These are phyloP conservation scores for Dipus sagitta DNA, from an alignment of 2,797 vertebrate species.

Conservation along the genomic window DNA sequence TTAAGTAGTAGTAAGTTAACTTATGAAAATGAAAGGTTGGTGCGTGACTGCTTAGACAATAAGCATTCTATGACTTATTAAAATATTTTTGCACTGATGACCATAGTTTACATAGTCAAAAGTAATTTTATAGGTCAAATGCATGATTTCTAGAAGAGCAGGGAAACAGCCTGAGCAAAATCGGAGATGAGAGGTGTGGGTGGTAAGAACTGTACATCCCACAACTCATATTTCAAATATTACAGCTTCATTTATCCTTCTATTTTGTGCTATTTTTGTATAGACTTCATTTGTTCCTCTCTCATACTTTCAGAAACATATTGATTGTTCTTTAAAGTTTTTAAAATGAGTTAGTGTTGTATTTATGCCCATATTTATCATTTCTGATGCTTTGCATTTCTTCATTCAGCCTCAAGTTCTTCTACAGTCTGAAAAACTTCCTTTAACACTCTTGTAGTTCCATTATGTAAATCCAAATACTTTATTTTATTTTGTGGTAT, in stretches of 20 bases:
- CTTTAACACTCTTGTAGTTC: neutral
- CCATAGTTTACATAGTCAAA: slow-evolving; percentile 36
- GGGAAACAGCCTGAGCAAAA: neutral
- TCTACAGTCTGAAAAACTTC: neutral
- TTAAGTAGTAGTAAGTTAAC: slow-evolving; percentile 65
- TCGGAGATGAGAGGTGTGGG: neutral
- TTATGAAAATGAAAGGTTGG: slow-evolving; percentile 43
- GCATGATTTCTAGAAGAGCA: neutral
- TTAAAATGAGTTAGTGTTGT: neutral
- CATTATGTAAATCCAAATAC: neutral
- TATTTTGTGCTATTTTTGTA: neutral
- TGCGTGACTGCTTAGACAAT: slow-evolving; percentile 9
- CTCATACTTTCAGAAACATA: neutral
- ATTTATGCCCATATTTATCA: neutral
- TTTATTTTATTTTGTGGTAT: neutral
- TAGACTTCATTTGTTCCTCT: neutral
- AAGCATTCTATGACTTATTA: slow-evolving; percentile 38
- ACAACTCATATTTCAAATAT: neutral
- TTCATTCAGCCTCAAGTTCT: neutral
- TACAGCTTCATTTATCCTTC: neutral
- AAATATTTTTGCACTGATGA: slow-evolving; percentile 57
- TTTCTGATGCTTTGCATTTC: neutral
- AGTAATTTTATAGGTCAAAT: slow-evolving; percentile 28
- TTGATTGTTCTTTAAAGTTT: neutral
- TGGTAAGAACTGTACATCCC: neutral